Percentiles rank a stretch among this genome's conserved stretches.
Evolutionary conservation across 2,797 vertebrate genomes (phyloP).

Genomic region (Bryconaethiops microstoma): DNA sequence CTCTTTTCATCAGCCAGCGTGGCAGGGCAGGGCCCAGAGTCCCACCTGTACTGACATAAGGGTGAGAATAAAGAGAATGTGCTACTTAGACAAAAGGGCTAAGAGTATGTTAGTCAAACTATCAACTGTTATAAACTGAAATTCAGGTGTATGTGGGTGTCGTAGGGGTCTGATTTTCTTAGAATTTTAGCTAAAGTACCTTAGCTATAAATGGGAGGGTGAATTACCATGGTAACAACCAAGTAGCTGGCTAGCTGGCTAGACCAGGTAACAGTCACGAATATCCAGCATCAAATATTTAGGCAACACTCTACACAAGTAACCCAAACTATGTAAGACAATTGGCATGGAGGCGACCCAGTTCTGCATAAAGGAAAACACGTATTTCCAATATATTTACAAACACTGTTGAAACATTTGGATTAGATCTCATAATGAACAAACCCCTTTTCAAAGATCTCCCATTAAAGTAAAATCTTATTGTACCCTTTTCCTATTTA

Average conservation of each 20-base stretch:
- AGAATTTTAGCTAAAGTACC: neutral
- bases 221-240: neutral
- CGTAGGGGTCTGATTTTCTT: neutral
- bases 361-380: too few species aligned
- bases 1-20: slow-evolving; percentile 46
- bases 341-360: neutral
- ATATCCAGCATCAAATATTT: neutral
- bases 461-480: neutral
- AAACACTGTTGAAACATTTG: too few species aligned
- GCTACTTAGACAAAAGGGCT: neutral
- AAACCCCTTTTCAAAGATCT: neutral
- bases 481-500: neutral
- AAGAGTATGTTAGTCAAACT: neutral
- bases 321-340: neutral
- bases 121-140: neutral
- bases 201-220: neutral
- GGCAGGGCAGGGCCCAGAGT: slow-evolving; percentile 30
- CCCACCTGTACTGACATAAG: slow-evolving; percentile 22
- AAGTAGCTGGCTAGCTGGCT: neutral
- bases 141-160: neutral
- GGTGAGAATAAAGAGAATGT: neutral
- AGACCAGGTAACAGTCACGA: neutral
- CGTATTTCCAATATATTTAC: too few species aligned
- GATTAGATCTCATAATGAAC: neutral
- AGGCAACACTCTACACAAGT: neutral